Base-by-base conservation (phyloP, 2,888 invertebrate species). In the Ophion ventricosus region DNA sequence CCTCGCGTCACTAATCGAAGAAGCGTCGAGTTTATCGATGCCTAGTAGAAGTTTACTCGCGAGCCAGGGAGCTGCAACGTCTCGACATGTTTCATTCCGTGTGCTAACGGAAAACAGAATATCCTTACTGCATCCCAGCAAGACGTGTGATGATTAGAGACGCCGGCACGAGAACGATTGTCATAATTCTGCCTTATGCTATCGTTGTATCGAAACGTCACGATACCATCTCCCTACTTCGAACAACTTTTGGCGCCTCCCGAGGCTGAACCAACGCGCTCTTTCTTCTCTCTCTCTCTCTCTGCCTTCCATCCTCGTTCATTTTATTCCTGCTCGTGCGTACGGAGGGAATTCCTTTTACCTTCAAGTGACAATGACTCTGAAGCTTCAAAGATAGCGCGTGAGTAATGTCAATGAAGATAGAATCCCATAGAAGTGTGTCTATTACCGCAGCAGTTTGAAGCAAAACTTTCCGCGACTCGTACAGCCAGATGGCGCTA, bases 81-180 rank as follows among this genome's bases (percentile, higher is more conserved):
- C 17, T 14, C 14, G 14, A 76, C 25, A 76, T 81, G 17, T 35
- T 69, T 74, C n/a, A 11, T 23, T 17, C 8, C 25, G 35, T 17
- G 17, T 11, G 14, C 35, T 54, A 2, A 43, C 61, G 29, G 25
- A 75, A 75, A 80, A 73, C 20, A 2, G n/a, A 54, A 20, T 23
- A 10, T 63, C 25, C n/a, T 74, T 23, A 25, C n/a, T 23, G 29
- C 23, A 49, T 20, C 29, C n/a, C 29, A 75, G 54, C 49, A 66
- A 64, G 74, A 79, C 40, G 72, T 29, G 56, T 77, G 84, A 70
- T 70, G 72, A 85, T 80, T 67, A 77, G 72, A 85, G 86, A 86
- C 88, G 89, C 88, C 86, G 88, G 88, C 86, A 75, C 84, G 84
- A 75, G 87, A 88, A 85, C 88, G 90, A 91, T 91, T 91, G 91